Percentiles rank a stretch among this genome's conserved stretches.
phyloP scores from a whole-genome alignment of 1,140 invertebrate genomes.

The Bathynomus jamesi region DNA sequence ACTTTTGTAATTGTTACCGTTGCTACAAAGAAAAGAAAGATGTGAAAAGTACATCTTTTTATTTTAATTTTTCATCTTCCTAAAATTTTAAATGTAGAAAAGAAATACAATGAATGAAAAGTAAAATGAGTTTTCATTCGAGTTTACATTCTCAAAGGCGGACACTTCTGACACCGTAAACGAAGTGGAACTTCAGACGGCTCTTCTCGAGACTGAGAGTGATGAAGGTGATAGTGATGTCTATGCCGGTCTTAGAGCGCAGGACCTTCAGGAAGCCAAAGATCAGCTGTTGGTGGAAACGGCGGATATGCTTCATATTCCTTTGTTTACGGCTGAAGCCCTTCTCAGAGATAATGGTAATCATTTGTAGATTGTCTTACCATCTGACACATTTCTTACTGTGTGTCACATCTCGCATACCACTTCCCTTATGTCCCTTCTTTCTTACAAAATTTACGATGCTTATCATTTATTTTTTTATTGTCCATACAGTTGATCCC shows the following conservation, averaged over 20 bases:
- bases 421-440: background rate
- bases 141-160: too few relatives aligned
- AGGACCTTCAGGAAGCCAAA: conserved; percentile 67
- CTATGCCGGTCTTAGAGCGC: conserved; percentile 57
- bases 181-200: conserved; percentile 27
- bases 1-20: too few relatives aligned
- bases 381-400: too few relatives aligned
- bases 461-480: background rate
- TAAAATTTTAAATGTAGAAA: too few relatives aligned
- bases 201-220: conserved; percentile 12
- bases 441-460: background rate
- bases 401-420: background rate
- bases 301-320: conserved; percentile 64
- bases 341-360: conserved; percentile 60
- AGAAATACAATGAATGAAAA: too few relatives aligned
- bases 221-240: conserved; percentile 48
- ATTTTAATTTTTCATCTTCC: too few relatives aligned
- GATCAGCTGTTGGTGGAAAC: conserved; percentile 64
- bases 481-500: too few relatives aligned
- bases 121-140: too few relatives aligned
- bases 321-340: conserved; percentile 64
- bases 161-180: conserved; percentile 33
- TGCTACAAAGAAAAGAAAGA: too few relatives aligned
- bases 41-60: too few relatives aligned
- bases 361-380: too few relatives aligned